phyloP scores from a whole-genome alignment of 2,113 vertebrate species.

The Leiothrix lutea region DNA sequence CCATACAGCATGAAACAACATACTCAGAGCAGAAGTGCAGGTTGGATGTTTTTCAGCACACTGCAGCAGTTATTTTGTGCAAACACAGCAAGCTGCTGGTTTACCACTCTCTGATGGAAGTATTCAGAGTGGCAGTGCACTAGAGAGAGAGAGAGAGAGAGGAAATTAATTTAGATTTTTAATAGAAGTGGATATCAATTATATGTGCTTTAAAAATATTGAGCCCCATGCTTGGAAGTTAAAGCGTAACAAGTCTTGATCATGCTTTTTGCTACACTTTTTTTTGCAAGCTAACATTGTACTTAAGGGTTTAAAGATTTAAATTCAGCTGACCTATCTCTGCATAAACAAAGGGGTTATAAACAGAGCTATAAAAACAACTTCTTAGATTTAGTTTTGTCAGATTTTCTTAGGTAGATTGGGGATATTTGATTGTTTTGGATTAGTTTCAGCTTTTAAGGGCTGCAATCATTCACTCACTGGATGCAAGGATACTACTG shows the following conservation, averaged over 20 bases:
- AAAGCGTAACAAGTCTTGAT: not conserved
- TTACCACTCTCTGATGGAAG: conserved; percentile 55
- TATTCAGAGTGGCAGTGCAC: not conserved
- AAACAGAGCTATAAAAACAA: not conserved
- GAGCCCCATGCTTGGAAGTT: not conserved
- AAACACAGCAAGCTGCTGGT: conserved; percentile 60
- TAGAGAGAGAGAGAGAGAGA: conserved; percentile 17
- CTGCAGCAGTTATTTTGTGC: conserved; percentile 66
- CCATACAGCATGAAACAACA: conserved; percentile 13
- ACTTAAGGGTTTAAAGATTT: conserved; percentile 10
- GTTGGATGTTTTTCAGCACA: conserved; percentile 60
- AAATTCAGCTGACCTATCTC: not conserved
- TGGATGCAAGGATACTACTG: not conserved
- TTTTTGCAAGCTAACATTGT: not conserved
- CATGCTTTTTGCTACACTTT: not conserved
- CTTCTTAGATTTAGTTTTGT: not conserved
- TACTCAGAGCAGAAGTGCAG: not conserved
- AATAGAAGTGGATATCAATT: conserved; percentile 37
- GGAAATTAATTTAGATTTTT: conserved; percentile 47
- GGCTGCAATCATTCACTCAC: not conserved
- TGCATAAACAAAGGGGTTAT: not conserved
- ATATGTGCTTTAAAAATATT: not conserved
- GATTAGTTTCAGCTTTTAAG: not conserved
- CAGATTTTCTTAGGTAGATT: not conserved
- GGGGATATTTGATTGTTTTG: not conserved